Evolutionary conservation across 2,113 vertebrate genomes (phyloP), one percentile per base, ranked within the genome.

Genomic region (Chaetura pelagica): DNA sequence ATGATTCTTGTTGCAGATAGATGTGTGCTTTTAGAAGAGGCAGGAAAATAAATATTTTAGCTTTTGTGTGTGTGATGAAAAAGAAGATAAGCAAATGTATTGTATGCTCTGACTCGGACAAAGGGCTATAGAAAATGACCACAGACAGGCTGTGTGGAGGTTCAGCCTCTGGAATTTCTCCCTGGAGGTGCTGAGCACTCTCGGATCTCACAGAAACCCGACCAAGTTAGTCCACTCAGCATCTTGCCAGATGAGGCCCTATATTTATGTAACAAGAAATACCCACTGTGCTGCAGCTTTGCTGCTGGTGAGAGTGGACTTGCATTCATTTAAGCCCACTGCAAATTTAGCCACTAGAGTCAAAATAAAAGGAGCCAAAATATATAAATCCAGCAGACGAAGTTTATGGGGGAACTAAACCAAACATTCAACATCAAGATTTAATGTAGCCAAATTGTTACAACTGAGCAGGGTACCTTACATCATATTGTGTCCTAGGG

Each of bases 321-420:
- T 63, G 72, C 64, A 48, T 22, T 46, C 95, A 46, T 84, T 81
- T 18, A 24, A 86, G 52, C 68, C 93, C 85, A 5, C 1, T 6
- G 23, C 93, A 93, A 68, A 84, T 34, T 40, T 34, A 96, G 92
- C 88, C 94, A 86, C 94, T 11, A 67, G 57, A 90, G 93, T 74
- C 89, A 71, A 75, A 94, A 91, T 34, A 66, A 73, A 93, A 94
- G 40, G 84, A 96, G 87, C 79, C 88, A 95, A 87, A 93, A 92
- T 81, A 68, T 29, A 97, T 96, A 93, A 96, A 96, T 82, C 88
- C 86, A 76, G 94, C 79, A 80, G 83, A 69, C 3, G 3, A 24
- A 58, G 52, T 91, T 88, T 92, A 93, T 49, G 66, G 69, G 93
- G 71, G 86, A 66, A 7, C 90, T 90, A 73, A 83, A 89, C 3